Percentiles rank a stretch among this genome's conserved stretches.
These are phyloP conservation scores for Troides oblongomaculatus DNA, from an alignment of 2,888 invertebrate species.

Conservation along the genomic window DNA sequence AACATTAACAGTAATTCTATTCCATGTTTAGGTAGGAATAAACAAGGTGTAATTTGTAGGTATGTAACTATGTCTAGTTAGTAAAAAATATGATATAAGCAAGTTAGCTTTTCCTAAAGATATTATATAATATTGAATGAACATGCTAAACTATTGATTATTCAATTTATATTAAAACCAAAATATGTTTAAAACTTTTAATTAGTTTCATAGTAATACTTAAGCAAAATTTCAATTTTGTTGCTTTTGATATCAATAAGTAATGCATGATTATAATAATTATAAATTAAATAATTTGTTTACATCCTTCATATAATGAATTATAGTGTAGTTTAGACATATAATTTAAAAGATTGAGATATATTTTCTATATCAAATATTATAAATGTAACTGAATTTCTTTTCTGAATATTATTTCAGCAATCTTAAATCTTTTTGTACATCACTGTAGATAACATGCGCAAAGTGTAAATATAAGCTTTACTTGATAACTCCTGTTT, in stretches of 20 bases:
- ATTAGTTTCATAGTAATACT: neutral
- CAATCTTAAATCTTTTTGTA: neutral
- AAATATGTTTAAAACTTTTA: neutral
- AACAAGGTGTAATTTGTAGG: neutral
- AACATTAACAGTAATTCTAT: no score
- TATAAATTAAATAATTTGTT: no score
- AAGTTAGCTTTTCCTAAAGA: neutral
- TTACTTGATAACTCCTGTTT: conserved; percentile 28
- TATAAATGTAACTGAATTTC: neutral
- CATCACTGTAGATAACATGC: conserved; percentile 1
- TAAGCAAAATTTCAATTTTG: neutral
- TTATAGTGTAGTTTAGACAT: no score
- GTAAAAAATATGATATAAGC: neutral
- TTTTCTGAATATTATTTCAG: neutral
- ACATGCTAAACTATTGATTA: neutral
- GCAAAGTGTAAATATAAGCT: conserved; percentile 19
- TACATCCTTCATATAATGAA: no score
- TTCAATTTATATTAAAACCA: neutral
- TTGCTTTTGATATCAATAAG: neutral
- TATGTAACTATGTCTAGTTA: neutral
- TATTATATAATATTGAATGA: neutral
- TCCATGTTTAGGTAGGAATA: no score
- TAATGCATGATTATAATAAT: no score
- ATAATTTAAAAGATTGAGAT: no score
- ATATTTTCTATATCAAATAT: neutral